phyloP scores from a whole-genome alignment of 2,888 invertebrate genomes.

The Caenorhabditis becei region DNA sequence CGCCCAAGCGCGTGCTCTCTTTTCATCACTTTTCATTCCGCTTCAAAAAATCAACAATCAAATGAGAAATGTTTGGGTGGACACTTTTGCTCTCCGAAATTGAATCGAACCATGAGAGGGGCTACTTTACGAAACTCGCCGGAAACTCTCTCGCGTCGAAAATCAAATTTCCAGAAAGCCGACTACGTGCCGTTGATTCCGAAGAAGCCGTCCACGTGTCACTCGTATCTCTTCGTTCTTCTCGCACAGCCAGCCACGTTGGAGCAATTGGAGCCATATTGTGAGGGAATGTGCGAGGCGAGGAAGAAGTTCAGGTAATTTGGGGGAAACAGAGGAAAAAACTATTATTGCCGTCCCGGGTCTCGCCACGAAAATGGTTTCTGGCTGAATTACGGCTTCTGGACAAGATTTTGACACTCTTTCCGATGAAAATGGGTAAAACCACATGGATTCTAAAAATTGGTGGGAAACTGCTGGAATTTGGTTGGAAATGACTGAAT shows the following conservation, averaged over 20 bases:
- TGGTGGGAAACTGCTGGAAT: too few species aligned
- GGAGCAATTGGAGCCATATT: slow-evolving; percentile 30
- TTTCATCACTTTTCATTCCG: slow-evolving; percentile 16
- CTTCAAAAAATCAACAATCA: slow-evolving; percentile 58
- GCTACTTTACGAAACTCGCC: slow-evolving; percentile 15
- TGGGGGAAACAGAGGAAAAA: not conserved
- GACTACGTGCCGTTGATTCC: slow-evolving; percentile 60
- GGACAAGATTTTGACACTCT: too few species aligned
- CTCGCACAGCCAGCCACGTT: slow-evolving; percentile 57
- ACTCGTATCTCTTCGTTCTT: slow-evolving; percentile 62
- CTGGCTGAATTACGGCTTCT: too few species aligned
- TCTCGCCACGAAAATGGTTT: too few species aligned
- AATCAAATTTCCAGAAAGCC: slow-evolving; percentile 62
- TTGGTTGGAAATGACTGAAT: too few species aligned
- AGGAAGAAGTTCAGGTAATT: slow-evolving; percentile 64
- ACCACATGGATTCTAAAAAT: too few species aligned
- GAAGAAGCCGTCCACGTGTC: slow-evolving; percentile 63
- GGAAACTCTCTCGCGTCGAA: not conserved
- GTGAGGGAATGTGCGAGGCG: slow-evolving; percentile 58
- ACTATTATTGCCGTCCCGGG: not conserved
- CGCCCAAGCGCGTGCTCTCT: not conserved
- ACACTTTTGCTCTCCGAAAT: not conserved
- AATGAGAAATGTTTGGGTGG: slow-evolving; percentile 7
- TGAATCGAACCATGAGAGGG: not conserved
- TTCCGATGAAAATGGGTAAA: too few species aligned